Base-by-base conservation (phyloP, 2,113 vertebrate genomes). In the Lophura nycthemera region DNA sequence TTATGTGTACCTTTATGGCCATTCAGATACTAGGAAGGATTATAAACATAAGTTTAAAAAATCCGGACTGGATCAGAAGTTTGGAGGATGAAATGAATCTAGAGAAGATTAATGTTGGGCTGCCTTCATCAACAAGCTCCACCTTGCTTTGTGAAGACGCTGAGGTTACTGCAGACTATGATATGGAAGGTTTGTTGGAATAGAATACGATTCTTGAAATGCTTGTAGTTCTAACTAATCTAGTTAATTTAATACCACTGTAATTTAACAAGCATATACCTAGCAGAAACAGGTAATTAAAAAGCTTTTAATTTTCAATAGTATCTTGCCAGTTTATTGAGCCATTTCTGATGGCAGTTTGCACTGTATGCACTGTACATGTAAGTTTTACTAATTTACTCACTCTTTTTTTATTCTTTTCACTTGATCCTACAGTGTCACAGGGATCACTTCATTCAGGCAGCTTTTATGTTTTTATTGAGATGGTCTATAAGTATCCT, bases 61-160 rank as follows among this genome's bases (percentile, higher is more conserved):
- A 98, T 91, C 98, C 99, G 24, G 98, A 99, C 65, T 99, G 99
- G 99, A 99, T 99, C 87, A 98, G 96, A 95, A 98, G 97, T 95
- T 97, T 99, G 80, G 99, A 99, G 96, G 99, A 99, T 66, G 99
- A 99, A 97, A 99, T 99, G 98, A 99, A 98, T 67, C 97, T 99
- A 54, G 99, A 99, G 93, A 98, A 98, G 94, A 99, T 99, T 91
- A 98, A 97, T 82, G 97, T 98, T 70, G 97, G 97, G 6, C 96
- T 99, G 79, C 98, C 99, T 25, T 98, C 98, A 24, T 99, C 99
- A 0, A 98, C 98, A 63, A 99, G 99, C 93, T 99, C 99, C 63
- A 99, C 98, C 43, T 98, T 99, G 94, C 98, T 99, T 11, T 99
- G 98, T 27, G 99, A 99, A 96, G 99, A 99, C 93, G 98, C 98